Evolutionary conservation across 1,140 invertebrate species (phyloP).

Genomic region (Mesaphorura yosii): DNA sequence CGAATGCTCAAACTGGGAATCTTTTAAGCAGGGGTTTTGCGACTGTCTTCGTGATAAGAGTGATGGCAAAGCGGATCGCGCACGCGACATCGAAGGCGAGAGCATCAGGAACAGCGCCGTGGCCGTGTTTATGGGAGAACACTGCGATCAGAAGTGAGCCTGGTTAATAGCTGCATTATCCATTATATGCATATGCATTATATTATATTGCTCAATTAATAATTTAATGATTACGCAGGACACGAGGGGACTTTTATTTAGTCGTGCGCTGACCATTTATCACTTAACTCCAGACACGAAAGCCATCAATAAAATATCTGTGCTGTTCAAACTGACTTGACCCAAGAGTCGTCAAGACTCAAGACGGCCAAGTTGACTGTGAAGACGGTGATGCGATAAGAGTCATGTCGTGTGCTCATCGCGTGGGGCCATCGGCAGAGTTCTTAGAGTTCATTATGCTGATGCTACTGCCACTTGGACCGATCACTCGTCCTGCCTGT

Average conservation of each 20-base stretch:
- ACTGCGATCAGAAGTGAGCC: slow-evolving; percentile 1
- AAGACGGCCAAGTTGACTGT: too few species aligned
- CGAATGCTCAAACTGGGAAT: slow-evolving; percentile 2
- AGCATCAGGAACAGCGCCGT: neutral
- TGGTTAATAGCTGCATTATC: neutral
- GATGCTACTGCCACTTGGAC: too few species aligned
- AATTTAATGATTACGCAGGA: slow-evolving; percentile 1
- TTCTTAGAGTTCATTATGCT: too few species aligned
- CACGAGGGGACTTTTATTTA: slow-evolving; percentile 15
- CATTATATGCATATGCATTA: neutral
- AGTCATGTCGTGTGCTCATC: too few species aligned
- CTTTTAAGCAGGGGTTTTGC: neutral
- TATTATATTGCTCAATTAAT: too few species aligned
- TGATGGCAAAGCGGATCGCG: neutral
- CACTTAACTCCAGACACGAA: neutral
- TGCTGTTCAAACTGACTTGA: too few species aligned
- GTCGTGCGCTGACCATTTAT: neutral
- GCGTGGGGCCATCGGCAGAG: too few species aligned
- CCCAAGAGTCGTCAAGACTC: too few species aligned
- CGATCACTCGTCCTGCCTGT: too few species aligned
- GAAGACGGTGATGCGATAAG: too few species aligned
- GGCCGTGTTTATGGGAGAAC: slow-evolving; percentile 16
- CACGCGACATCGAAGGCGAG: neutral
- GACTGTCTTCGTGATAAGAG: neutral
- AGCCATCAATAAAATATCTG: too few species aligned